These are phyloP conservation scores for Aurelia coerulea DNA, from an alignment of 30 jellyfish, hydroid and myxozoan genomes.

Conservation along the genomic window DNA sequence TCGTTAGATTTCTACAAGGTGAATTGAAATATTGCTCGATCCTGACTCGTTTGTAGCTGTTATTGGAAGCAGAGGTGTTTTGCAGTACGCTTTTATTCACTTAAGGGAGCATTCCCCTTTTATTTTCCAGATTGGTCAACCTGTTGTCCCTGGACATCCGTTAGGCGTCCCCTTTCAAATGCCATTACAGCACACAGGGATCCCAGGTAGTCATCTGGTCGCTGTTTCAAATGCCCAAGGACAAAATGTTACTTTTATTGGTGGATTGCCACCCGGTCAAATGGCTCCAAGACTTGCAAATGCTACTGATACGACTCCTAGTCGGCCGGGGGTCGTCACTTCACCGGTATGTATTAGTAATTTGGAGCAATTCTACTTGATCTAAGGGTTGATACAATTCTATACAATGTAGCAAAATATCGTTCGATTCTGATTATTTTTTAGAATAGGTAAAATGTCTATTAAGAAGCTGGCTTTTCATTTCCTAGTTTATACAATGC, in stretches of 20 bases:
- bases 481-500: no score
- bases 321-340: conserved; percentile 35
- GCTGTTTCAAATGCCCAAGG: conserved; percentile 31
- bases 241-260: conserved; percentile 13
- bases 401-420: no score
- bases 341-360: conserved; percentile 30
- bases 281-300: conserved; percentile 1
- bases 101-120: no score
- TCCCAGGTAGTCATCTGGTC: conserved; percentile 49
- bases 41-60: no score
- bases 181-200: conserved; percentile 57
- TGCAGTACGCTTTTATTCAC: no score
- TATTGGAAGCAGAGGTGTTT: no score
- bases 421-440: no score
- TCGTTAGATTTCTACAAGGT: no score
- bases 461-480: no score
- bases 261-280: conserved; percentile 56
- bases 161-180: conserved; percentile 50
- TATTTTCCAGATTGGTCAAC: conserved; percentile 46
- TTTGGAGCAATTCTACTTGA: neutral
- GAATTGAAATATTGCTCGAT: no score
- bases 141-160: conserved; percentile 46
- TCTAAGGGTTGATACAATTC: no score
- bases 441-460: no score
- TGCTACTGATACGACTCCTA: conserved; percentile 41